These are phyloP conservation scores for Drosophila athabasca DNA, from an alignment of 1,140 invertebrate genomes.

Conservation along the genomic window DNA sequence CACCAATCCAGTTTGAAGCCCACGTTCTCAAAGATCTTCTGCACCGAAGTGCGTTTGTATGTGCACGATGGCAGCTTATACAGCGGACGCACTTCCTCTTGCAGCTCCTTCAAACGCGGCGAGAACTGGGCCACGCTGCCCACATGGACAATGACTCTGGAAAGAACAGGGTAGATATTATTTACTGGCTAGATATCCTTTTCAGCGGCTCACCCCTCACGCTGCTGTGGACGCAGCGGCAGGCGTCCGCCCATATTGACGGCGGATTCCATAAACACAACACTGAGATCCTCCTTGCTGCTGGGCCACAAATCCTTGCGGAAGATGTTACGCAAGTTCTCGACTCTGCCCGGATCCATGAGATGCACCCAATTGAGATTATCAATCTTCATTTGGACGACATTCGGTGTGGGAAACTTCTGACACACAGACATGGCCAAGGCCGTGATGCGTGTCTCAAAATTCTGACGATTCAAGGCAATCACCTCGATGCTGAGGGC, in stretches of 20 bases:
- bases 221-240: slow-evolving; percentile 91
- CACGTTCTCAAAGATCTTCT: slow-evolving; percentile 91
- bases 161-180: background rate
- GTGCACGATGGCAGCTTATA: slow-evolving; percentile 91
- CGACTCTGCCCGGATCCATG: slow-evolving; percentile 85
- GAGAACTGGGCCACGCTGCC: slow-evolving; percentile 91
- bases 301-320: slow-evolving; percentile 86
- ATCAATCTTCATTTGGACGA: slow-evolving; percentile 94
- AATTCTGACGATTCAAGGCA: slow-evolving; percentile 90
- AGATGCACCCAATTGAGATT: slow-evolving; percentile 88
- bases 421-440: slow-evolving; percentile 87
- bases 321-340: slow-evolving; percentile 90
- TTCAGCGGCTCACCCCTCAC: slow-evolving; percentile 89
- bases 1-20: slow-evolving; percentile 95
- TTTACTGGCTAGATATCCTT: background rate
- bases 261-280: slow-evolving; percentile 93
- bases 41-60: slow-evolving; percentile 93
- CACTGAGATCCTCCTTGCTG: slow-evolving; percentile 88
- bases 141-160: slow-evolving; percentile 91
- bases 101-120: slow-evolving; percentile 88
- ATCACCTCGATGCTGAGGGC: slow-evolving; percentile 89
- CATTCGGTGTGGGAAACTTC: slow-evolving; percentile 89
- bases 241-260: slow-evolving; percentile 91
- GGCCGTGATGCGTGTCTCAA: slow-evolving; percentile 88
- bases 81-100: slow-evolving; percentile 92